A percentile compares a stretch with the other conserved stretches of the same genome.
Conservation (phyloP, 2,888 invertebrate genomes). For the Cryptus viduatorius region DNA sequence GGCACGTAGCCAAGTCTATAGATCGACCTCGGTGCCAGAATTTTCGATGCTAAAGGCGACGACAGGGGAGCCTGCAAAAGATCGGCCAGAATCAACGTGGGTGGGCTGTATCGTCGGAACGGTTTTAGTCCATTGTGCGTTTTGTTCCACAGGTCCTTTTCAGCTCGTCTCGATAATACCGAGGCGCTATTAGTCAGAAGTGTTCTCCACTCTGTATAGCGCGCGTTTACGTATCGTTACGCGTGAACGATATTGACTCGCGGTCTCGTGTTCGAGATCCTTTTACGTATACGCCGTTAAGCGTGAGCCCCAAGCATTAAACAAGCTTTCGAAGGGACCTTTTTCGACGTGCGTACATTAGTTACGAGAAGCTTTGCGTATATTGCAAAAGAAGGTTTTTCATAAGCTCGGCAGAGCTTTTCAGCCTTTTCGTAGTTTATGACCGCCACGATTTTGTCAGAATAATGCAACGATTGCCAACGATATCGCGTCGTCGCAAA, state of each 20-base stretch:
- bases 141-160: constrained; percentile 10
- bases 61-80: constrained; percentile 4
- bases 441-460: neutral
- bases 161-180: constrained; percentile 33
- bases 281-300: constrained; percentile 40
- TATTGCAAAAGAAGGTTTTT: neutral
- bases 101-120: neutral
- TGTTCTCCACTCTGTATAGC: neutral
- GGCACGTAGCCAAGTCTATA: constrained; percentile 72
- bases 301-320: constrained; percentile 44
- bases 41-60: constrained; percentile 21
- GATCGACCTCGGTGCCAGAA: constrained; percentile 67
- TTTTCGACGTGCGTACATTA: constrained; percentile 1
- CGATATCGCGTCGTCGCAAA: constrained; percentile 8
- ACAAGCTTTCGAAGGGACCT: constrained; percentile 18
- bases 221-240: constrained; percentile 41
- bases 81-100: constrained; percentile 1
- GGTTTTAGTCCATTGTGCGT: neutral
- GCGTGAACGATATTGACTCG: constrained; percentile 45
- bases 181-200: neutral
- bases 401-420: neutral
- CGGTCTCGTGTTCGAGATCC: constrained; percentile 33
- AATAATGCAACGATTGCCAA: constrained; percentile 28
- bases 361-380: constrained; percentile 13
- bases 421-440: neutral